Conservation (phyloP, 2,797 vertebrate genomes). For the Crenichthys baileyi region DNA sequence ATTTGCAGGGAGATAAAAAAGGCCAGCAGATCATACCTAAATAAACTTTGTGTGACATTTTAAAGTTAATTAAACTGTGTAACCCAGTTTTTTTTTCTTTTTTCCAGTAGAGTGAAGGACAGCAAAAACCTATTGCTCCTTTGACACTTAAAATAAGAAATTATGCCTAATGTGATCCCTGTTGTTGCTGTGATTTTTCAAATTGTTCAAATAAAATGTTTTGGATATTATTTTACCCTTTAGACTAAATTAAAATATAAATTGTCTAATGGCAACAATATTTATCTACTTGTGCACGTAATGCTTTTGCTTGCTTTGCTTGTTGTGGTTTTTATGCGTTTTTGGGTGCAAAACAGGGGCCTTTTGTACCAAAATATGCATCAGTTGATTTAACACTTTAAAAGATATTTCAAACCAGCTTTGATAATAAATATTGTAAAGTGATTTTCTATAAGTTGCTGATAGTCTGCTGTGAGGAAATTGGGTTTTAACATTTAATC, state of each 20-base stretch:
- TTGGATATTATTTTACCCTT: not conserved
- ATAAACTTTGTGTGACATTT: not conserved
- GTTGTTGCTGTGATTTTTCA: not conserved
- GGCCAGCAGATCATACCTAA: not conserved
- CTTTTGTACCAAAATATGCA: too few relatives aligned
- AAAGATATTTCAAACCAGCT: not conserved
- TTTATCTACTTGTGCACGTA: not conserved
- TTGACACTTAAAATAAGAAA: not conserved
- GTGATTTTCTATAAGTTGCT: too few relatives aligned
- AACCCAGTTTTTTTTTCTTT: not conserved
- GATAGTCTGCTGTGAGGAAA: not conserved
- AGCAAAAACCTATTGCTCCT: not conserved
- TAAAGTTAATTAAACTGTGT: too few relatives aligned
- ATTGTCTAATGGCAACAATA: not conserved
- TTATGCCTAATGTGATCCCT: too few relatives aligned
- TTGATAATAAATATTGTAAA: not conserved
- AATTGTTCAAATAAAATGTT: not conserved
- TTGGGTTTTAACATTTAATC: not conserved
- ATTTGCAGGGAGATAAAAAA: slow-evolving; percentile 1
- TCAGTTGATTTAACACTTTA: not conserved
- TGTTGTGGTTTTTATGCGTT: not conserved
- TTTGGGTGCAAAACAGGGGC: not conserved
- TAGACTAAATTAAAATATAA: too few relatives aligned
- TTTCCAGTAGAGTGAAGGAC: not conserved
- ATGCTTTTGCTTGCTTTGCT: not conserved